Evolutionary conservation across 2,888 invertebrate genomes (phyloP).

Genomic region (Amiota mariae): DNA sequence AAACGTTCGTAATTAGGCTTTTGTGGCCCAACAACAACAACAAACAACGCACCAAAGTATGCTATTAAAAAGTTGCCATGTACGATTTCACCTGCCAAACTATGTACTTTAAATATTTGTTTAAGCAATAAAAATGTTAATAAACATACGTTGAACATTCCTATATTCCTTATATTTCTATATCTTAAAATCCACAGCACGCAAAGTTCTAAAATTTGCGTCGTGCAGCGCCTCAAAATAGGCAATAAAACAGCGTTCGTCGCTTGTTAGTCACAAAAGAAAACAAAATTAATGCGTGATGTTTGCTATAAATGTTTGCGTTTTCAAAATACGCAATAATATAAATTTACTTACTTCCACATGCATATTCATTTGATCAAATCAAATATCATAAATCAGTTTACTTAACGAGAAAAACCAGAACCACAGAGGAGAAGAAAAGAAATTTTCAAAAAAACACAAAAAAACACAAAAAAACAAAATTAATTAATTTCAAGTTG

Average conservation of each 20-base stretch:
- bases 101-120: slow-evolving; percentile 54
- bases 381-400: slow-evolving; percentile 22
- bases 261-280: neutral
- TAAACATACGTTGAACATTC: slow-evolving; percentile 44
- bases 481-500: slow-evolving; percentile 20
- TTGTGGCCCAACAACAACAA: slow-evolving; percentile 53
- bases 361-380: slow-evolving; percentile 22
- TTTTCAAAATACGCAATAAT: slow-evolving; percentile 14
- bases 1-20: slow-evolving; percentile 69
- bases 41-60: slow-evolving; percentile 48
- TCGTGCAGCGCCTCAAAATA: slow-evolving; percentile 41
- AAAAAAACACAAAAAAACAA: neutral
- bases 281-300: slow-evolving; percentile 1
- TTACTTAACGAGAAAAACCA: neutral
- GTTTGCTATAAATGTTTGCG: slow-evolving; percentile 30
- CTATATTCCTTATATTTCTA: neutral
- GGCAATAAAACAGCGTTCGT: slow-evolving; percentile 42
- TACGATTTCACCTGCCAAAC: neutral
- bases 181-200: slow-evolving; percentile 10
- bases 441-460: neutral
- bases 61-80: slow-evolving; percentile 55
- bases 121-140: slow-evolving; percentile 64
- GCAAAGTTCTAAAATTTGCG: slow-evolving; percentile 2
- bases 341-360: neutral
- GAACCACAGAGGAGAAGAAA: neutral